Percentiles rank a stretch among this genome's conserved stretches.
Evolutionary conservation across 2,797 vertebrate genomes (phyloP).

Genomic region (Peromyscus aztecus): DNA sequence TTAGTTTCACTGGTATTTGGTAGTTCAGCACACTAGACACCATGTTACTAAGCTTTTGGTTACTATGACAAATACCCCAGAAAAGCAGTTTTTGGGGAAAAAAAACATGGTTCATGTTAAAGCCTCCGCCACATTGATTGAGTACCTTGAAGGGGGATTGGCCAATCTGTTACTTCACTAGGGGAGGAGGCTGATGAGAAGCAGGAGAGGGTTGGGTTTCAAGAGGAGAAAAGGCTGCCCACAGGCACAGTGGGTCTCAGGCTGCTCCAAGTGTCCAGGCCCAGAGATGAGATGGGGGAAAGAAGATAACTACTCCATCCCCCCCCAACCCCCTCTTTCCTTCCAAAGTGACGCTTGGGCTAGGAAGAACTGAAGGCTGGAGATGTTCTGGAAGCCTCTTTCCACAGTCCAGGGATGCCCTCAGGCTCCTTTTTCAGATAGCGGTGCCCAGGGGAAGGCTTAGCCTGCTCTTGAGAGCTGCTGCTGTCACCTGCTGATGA

Average conservation of each 20-base stretch:
- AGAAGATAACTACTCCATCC: neutral
- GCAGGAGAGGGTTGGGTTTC: neutral
- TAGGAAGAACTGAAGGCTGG: neutral
- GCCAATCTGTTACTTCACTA: neutral
- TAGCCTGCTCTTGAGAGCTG: neutral
- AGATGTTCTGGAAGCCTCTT: too few relatives aligned
- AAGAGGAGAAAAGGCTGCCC: neutral
- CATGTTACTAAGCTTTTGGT: neutral
- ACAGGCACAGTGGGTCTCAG: neutral
- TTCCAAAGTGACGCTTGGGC: neutral
- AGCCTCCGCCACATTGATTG: neutral
- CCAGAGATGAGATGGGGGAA: neutral
- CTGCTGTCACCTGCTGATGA: neutral
- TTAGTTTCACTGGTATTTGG: neutral
- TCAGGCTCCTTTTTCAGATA: neutral
- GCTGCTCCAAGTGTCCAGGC: neutral
- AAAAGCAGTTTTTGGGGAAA: neutral
- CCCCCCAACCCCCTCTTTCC: fast-evolving
- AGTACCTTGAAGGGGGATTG: neutral
- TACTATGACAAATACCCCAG: neutral
- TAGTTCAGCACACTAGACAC: neutral
- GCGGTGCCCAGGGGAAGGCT: neutral
- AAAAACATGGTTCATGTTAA: neutral
- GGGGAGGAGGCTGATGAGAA: neutral
- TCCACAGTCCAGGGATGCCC: fast-evolving